phyloP scores from a whole-genome alignment of 2,113 vertebrate species.

The Paratilapia polleni region DNA sequence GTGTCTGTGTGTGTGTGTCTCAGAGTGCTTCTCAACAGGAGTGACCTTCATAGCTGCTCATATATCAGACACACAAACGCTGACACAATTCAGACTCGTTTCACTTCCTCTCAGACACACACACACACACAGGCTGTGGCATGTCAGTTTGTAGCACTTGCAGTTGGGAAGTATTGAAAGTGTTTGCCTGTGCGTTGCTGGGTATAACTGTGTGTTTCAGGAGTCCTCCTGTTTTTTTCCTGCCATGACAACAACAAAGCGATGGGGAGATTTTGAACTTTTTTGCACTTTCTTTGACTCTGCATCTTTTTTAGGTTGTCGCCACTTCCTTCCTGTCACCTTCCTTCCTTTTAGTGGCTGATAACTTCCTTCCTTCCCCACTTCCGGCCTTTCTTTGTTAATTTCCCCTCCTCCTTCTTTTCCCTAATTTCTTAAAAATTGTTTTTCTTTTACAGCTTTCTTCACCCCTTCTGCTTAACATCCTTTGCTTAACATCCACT shows the following conservation, averaged over 20 bases:
- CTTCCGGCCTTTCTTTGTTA: background rate
- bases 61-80: background rate
- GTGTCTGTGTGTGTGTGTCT: background rate
- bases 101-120: conserved; percentile 38
- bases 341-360: background rate
- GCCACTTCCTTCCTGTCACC: conserved; percentile 12
- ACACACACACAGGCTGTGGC: background rate
- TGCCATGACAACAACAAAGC: background rate
- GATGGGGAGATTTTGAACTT: background rate
- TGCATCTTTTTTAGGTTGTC: background rate
- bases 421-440: background rate
- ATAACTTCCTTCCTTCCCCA: background rate
- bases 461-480: background rate
- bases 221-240: background rate
- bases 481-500: background rate
- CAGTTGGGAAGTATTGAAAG: background rate
- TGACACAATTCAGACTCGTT: background rate
- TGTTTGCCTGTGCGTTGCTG: conserved; percentile 2
- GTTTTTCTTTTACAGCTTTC: background rate
- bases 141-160: background rate
- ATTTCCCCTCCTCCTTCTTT: background rate
- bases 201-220: background rate
- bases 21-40: background rate
- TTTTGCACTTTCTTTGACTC: background rate
- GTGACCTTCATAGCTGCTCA: background rate